Evolutionary conservation across 2,113 vertebrate species (phyloP).

Genomic region (Microcebus griseorufus): DNA sequence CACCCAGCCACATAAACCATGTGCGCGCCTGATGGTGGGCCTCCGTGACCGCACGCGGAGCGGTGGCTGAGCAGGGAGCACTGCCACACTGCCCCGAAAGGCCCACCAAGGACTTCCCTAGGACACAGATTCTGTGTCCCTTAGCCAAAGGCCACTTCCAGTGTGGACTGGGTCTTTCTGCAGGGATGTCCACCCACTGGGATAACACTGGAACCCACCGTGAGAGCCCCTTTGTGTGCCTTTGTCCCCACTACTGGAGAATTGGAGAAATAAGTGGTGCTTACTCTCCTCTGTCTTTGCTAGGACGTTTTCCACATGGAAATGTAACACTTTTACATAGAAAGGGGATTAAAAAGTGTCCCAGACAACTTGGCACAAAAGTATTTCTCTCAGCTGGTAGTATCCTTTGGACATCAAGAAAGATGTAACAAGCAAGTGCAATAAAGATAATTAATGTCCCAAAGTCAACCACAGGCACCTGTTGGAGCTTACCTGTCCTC

Average conservation of each 20-base stretch:
- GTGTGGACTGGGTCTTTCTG: neutral
- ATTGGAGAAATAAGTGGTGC: neutral
- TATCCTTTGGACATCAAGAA: neutral
- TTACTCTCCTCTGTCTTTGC: neutral
- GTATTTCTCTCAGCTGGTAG: neutral
- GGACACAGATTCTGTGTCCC: neutral
- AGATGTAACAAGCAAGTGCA: neutral
- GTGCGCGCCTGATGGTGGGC: fast-evolving
- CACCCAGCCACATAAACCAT: neutral
- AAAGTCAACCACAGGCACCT: neutral
- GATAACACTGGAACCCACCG: fast-evolving
- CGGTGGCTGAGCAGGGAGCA: neutral
- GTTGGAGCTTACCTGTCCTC: neutral
- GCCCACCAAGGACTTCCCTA: neutral
- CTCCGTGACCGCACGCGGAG: fast-evolving
- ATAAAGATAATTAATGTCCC: neutral
- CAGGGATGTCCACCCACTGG: neutral
- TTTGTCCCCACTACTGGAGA: neutral
- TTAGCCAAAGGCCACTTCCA: neutral
- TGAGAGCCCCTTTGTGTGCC: neutral
- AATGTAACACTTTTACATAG: neutral
- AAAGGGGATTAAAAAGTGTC: neutral
- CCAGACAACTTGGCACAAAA: neutral
- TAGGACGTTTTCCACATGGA: neutral
- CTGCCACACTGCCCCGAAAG: neutral